Evolutionary conservation across 2,888 invertebrate genomes (phyloP), one percentile per base, ranked within the genome.

Genomic region (Copidosoma aretas): DNA sequence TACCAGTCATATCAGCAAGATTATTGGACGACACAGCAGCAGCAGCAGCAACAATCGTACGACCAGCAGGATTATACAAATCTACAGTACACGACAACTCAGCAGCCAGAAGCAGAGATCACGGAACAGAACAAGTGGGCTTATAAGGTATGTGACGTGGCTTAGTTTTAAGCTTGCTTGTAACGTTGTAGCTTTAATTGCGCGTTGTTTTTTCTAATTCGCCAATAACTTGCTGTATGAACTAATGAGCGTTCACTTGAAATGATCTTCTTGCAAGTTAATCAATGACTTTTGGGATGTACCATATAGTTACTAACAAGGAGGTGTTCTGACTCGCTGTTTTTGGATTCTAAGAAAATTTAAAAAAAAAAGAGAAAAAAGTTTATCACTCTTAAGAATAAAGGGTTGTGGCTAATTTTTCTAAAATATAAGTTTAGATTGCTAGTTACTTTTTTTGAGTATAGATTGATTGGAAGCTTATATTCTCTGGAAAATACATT

Each of bases 111-210:
- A 32, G 69, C 71, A 43, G 81, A 82, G 65, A 75, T 76, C 53
- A 70, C 76, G n/a, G 81, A 81, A 60, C 79, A 80, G 56, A 80
- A 77, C 56, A 80, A 79, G 62, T 84, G 84, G 83, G 82, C 79
- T 76, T 83, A 82, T 78, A 83, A 84, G 84, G 84, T 84, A 78
- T 73, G 76, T 71, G 70, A 43, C 5, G 21, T 21, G 24, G 12
- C 68, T 67, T 39, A 32, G 32, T 8, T 32, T 3, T 32, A 32
- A 32, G 32, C 32, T 32, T 32, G 43, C 19, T n/a, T 14, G 1
- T 46, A 25, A 54, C 49, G 15, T 60, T 54, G 62, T 49, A 59
- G 52, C 64, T 60, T 12, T 15, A 25, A 10, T 58, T 24, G 14
- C 53, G 54, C 53, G 22, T 24, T 17, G 52, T 53, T 60, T 51